Conservation (phyloP, 2,113 vertebrate species). For the rabbit (Oryctolagus cuniculus) region DNA sequence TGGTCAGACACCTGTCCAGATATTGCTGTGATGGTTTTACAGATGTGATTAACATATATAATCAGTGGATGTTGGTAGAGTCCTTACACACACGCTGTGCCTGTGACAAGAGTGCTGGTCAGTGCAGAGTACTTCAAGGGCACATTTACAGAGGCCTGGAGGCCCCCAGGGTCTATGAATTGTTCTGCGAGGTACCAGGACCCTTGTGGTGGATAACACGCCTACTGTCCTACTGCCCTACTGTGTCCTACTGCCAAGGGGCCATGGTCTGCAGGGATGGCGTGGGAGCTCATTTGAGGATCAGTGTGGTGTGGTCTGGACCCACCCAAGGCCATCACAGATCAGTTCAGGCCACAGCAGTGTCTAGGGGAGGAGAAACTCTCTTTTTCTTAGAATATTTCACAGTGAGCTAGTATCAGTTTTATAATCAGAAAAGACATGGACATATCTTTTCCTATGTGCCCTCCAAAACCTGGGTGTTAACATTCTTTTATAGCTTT, state of each 20-base stretch:
- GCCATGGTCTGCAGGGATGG: neutral
- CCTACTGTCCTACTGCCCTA: too few species aligned
- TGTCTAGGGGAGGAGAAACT: neutral
- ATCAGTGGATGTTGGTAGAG: neutral
- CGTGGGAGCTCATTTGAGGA: neutral
- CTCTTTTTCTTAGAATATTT: neutral
- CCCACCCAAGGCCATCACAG: rapidly evolving
- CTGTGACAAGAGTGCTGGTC: rapidly evolving
- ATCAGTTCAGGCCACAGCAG: too few species aligned
- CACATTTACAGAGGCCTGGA: neutral
- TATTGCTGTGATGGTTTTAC: neutral
- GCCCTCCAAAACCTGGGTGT: neutral
- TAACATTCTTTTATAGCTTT: neutral
- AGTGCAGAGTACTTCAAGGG: neutral
- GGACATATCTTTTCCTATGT: neutral
- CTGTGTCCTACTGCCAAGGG: neutral
- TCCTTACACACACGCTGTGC: too few species aligned
- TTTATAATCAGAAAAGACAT: neutral
- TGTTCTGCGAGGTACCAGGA: too few species aligned
- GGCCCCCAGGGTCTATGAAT: rapidly evolving
- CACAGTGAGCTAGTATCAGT: neutral
- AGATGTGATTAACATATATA: neutral
- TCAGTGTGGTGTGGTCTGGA: neutral
- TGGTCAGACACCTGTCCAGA: neutral
- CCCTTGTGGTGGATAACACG: rapidly evolving